Evolutionary conservation across 2,888 invertebrate species (phyloP).

Genomic region (Melinaea menophilus): DNA sequence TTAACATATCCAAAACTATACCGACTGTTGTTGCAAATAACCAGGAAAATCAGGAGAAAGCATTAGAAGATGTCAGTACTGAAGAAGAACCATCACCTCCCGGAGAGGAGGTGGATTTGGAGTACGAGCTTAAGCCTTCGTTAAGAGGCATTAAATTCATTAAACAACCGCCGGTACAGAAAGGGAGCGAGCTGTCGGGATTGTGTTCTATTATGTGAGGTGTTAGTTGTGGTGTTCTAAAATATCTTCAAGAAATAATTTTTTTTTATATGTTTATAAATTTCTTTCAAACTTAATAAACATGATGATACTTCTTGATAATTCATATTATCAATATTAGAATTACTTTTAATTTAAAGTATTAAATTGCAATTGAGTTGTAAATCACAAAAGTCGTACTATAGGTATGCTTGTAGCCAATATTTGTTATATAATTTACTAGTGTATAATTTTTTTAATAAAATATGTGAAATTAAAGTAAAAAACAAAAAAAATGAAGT

Average conservation of each 20-base stretch:
- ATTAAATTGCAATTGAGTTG: neutral
- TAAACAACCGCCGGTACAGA: conserved; percentile 83
- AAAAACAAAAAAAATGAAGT: neutral
- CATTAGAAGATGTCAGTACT: conserved; percentile 55
- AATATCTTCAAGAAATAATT: too few relatives aligned
- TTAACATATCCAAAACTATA: conserved; percentile 87
- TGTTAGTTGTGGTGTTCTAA: too few relatives aligned
- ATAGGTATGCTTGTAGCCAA: neutral
- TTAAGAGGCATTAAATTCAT: conserved; percentile 81
- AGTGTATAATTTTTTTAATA: neutral
- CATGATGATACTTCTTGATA: neutral
- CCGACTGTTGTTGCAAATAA: conserved; percentile 46
- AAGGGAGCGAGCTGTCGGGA: conserved; percentile 89
- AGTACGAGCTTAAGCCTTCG: conserved; percentile 80
- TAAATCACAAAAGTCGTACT: neutral
- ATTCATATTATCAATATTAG: neutral
- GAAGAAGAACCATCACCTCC: conserved; percentile 78
- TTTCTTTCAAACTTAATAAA: neutral
- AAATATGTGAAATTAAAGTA: neutral
- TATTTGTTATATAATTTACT: neutral
- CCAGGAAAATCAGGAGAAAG: conserved; percentile 39
- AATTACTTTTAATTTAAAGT: neutral
- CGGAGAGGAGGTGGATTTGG: conserved; percentile 74
- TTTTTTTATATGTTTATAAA: too few relatives aligned
- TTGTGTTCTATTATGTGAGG: conserved; percentile 90